Evolutionary conservation across 2,113 vertebrate genomes (phyloP).

Genomic region (Willisornis vidua): DNA sequence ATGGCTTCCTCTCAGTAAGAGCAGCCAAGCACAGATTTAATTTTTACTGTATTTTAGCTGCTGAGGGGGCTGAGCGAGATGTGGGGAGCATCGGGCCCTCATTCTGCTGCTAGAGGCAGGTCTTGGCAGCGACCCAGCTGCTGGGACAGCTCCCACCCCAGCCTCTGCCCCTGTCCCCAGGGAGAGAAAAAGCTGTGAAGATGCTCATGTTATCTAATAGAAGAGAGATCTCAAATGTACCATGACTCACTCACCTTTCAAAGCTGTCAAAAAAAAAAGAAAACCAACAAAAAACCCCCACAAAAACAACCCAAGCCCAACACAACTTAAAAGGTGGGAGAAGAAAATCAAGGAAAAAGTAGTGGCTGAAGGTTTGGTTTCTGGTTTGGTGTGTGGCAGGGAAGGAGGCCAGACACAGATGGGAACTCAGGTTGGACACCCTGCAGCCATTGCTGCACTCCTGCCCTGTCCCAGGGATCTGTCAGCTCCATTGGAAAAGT

Average conservation of each 20-base stretch:
- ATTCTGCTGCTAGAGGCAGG: not conserved
- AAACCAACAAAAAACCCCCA: not conserved
- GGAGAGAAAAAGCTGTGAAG: not conserved
- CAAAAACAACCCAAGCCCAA: not conserved
- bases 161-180: not conserved
- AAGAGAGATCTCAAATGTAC: not conserved
- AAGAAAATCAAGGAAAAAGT: not conserved
- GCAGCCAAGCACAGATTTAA: not conserved
- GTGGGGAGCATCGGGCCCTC: not conserved
- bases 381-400: not conserved
- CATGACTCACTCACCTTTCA: constrained; percentile 35
- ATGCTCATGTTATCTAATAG: not conserved
- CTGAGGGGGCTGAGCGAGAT: not conserved
- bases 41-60: not conserved
- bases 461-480: not conserved
- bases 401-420: not conserved
- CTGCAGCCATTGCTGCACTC: not conserved
- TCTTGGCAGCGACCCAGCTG: not conserved
- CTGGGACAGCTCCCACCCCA: not conserved
- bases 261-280: not conserved
- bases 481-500: not conserved
- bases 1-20: not conserved
- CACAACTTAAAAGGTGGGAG: not conserved
- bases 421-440: not conserved
- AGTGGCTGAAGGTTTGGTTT: not conserved